Conservation (phyloP, 2,888 invertebrate species). For the Drosophila macrothrix region DNA sequence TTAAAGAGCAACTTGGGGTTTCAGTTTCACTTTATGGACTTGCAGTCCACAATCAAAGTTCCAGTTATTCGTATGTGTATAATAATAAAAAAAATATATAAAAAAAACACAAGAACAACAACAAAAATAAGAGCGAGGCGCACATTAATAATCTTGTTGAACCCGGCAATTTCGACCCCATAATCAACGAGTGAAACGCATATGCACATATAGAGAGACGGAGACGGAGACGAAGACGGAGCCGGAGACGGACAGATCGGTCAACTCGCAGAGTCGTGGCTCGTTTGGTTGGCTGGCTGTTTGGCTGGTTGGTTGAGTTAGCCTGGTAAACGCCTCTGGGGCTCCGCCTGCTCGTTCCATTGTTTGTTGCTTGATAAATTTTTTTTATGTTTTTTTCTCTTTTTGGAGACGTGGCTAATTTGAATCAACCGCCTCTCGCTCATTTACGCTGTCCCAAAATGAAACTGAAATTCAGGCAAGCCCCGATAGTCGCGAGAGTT, state of each 20-base stretch:
- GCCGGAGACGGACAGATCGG: constrained; percentile 35
- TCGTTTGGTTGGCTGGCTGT: constrained; percentile 55
- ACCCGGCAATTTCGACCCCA: constrained; percentile 80
- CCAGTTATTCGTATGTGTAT: constrained; percentile 27
- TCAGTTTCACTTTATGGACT: constrained; percentile 53
- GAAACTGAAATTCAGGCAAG: constrained; percentile 62
- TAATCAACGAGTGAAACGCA: constrained; percentile 80
- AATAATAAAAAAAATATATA: constrained; percentile 20
- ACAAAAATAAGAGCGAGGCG: constrained; percentile 62
- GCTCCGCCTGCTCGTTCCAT: constrained; percentile 78
- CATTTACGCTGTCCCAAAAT: constrained; percentile 80
- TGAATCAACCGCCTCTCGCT: constrained; percentile 81
- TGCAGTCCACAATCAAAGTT: constrained; percentile 39
- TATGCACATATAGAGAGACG: constrained; percentile 72
- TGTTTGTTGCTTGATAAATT: constrained; percentile 76
- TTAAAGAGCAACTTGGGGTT: constrained; percentile 64
- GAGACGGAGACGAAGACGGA: constrained; percentile 29
- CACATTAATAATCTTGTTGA: constrained; percentile 81
- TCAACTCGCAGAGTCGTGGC: constrained; percentile 51
- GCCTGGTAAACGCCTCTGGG: constrained; percentile 77
- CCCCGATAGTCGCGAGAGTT: constrained; percentile 9
- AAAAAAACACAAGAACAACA: constrained; percentile 6
- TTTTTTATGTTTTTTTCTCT: constrained; percentile 5
- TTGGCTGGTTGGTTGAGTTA: constrained; percentile 44
- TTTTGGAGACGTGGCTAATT: constrained; percentile 78